Conservation (phyloP, 2,888 invertebrate genomes). For the Crematogaster levior region DNA sequence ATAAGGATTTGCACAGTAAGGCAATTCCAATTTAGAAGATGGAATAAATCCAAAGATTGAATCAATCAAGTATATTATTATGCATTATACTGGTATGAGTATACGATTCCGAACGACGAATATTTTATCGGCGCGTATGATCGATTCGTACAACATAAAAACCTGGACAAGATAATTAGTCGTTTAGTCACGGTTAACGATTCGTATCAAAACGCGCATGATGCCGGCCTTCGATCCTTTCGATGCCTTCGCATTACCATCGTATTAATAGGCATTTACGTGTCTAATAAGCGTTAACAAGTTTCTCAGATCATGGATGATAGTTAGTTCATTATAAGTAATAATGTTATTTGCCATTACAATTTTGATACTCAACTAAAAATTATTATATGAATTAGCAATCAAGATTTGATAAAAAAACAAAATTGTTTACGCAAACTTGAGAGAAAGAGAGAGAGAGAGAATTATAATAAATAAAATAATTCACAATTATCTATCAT, state of each 20-base stretch:
- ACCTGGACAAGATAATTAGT: slow-evolving; percentile 55
- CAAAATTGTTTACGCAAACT: background rate
- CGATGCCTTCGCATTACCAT: slow-evolving; percentile 45
- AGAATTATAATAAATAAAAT: background rate
- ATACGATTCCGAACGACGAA: slow-evolving; percentile 33
- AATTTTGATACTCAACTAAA: background rate
- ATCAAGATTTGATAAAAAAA: background rate
- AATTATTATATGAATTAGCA: background rate
- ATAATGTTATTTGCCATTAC: slow-evolving; percentile 7
- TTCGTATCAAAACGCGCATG: slow-evolving; percentile 54
- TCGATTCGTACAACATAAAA: slow-evolving; percentile 42
- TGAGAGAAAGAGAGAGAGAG: background rate
- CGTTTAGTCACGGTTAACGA: slow-evolving; percentile 57
- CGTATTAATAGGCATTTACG: slow-evolving; percentile 53
- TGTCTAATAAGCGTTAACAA: slow-evolving; percentile 56
- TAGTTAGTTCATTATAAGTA: slow-evolving; percentile 48
- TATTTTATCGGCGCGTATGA: slow-evolving; percentile 42
- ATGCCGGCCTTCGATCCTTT: slow-evolving; percentile 50
- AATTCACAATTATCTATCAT: background rate
- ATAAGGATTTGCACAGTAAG: background rate
- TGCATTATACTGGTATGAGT: background rate
- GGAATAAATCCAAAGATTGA: slow-evolving; percentile 30
- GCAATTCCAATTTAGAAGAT: slow-evolving; percentile 30
- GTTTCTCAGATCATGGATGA: slow-evolving; percentile 43
- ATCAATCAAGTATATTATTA: slow-evolving; percentile 45